phyloP scores from a whole-genome alignment of 2,797 vertebrate species.

The Pantherophis alleghaniensis region DNA sequence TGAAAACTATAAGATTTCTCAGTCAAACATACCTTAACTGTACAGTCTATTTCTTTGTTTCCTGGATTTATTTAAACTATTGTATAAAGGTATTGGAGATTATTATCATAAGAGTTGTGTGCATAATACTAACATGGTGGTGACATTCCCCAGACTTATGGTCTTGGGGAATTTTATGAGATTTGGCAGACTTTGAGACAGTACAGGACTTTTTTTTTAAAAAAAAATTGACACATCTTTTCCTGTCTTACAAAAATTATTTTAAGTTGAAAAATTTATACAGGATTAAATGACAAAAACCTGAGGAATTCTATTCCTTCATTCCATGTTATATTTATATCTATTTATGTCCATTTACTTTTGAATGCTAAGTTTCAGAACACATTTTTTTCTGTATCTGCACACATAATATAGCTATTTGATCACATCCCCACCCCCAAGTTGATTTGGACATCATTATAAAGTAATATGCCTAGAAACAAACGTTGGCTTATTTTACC shows the following conservation, averaged over 20 bases:
- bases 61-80: not conserved
- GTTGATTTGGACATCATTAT: not conserved
- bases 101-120: not conserved
- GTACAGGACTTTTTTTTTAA: not conserved
- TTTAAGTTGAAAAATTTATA: not conserved
- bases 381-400: not conserved
- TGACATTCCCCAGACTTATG: not conserved
- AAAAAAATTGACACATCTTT: not conserved
- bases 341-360: not conserved
- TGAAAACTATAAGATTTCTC: not conserved
- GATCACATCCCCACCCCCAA: not conserved
- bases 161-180: not conserved
- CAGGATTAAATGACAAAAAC: not conserved
- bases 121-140: not conserved
- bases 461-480: not conserved
- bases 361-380: not conserved
- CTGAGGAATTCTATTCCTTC: accelerated
- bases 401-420: not conserved
- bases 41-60: not conserved
- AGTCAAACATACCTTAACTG: not conserved
- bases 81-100: not conserved
- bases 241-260: not conserved
- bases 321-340: accelerated
- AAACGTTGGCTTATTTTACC: not conserved
- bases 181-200: not conserved